phyloP scores from a whole-genome alignment of 2,113 vertebrate species.

The Corythornis vintsioides region DNA sequence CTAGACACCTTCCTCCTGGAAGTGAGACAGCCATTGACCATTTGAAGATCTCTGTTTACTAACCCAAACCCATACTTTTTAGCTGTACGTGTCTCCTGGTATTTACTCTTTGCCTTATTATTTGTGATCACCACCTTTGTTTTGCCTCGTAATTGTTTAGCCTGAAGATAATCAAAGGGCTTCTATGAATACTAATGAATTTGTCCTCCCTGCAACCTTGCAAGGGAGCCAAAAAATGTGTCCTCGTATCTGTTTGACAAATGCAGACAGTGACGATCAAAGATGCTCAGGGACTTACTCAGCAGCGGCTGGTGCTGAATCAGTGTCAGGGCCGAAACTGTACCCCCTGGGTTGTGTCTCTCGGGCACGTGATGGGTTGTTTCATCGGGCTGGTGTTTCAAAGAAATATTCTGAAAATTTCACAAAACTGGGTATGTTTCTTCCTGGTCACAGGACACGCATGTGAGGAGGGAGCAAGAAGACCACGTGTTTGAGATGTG shows the following conservation, averaged over 20 bases:
- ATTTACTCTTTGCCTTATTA: constrained; percentile 48
- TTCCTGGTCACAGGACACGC: fast-evolving
- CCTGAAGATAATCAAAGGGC: constrained; percentile 63
- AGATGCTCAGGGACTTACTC: constrained; percentile 14
- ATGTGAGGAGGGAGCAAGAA: background rate
- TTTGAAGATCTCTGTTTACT: constrained; percentile 6
- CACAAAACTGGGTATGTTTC: background rate
- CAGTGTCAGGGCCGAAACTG: background rate
- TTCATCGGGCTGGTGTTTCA: background rate
- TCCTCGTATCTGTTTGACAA: background rate
- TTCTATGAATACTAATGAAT: constrained; percentile 12
- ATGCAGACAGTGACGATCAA: fast-evolving
- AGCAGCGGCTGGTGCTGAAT: background rate
- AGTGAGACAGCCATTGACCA: constrained; percentile 59
- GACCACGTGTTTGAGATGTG: background rate
- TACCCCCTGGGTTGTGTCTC: background rate
- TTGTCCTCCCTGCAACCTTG: constrained; percentile 1
- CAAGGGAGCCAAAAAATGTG: constrained; percentile 4
- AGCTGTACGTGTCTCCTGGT: constrained; percentile 4
- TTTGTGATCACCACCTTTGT: constrained; percentile 12
- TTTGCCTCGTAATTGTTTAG: constrained; percentile 1
- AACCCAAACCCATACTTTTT: constrained; percentile 33
- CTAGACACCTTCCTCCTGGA: constrained; percentile 16
- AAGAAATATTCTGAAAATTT: background rate
- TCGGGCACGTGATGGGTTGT: background rate